Evolutionary conservation across 2,888 invertebrate species (phyloP), one percentile per base, ranked within the genome.

Genomic region (Eugnorisma glareosa): DNA sequence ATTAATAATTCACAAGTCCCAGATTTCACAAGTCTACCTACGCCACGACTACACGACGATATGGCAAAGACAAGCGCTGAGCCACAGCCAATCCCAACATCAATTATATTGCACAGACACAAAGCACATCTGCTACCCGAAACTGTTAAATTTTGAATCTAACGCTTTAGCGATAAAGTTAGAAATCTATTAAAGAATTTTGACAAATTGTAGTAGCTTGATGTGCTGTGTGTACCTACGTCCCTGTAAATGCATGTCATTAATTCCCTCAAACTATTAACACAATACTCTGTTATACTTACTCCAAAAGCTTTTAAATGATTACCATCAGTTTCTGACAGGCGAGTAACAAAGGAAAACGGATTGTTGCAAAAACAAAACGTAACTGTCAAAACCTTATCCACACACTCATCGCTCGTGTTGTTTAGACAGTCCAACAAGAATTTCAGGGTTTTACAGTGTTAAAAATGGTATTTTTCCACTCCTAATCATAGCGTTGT

Each of bases 301-400:
- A 7, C 24, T 40, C 28, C 15, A 35, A 82, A 67, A 54, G 13
- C 59, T 66, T 69, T 70, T 54, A 64, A 77, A 61, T 54, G 4
- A 67, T 69, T 31, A 69, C 35, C 54, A 61, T 13, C 31, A 18
- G 59, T 67, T 67, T 28, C 21, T 54, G 79, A 57, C 83, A 70
- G 79, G 54, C 28, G 21, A 54, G 11, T 57, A 31, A 54, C 59
- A 61, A 83, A 78, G 8, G 45, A 67, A 70, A 48, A 83, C 48
- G 28, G 61, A 70, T 83, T 59, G 66, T 43, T 10, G 54, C 61
- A 57, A 57, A 81, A 81, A 78, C 51, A 40, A 77, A 80, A 67
- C 48, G 70, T 18, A 67, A 54, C 68, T 76, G 68, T 83, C 37
- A 61, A 45, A 67, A 54, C 15, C 6, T 35, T 48, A 61, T 70